Evolutionary conservation across 2,797 vertebrate species (phyloP), one percentile per base, ranked within the genome.

Genomic region (Coilia nasus): DNA sequence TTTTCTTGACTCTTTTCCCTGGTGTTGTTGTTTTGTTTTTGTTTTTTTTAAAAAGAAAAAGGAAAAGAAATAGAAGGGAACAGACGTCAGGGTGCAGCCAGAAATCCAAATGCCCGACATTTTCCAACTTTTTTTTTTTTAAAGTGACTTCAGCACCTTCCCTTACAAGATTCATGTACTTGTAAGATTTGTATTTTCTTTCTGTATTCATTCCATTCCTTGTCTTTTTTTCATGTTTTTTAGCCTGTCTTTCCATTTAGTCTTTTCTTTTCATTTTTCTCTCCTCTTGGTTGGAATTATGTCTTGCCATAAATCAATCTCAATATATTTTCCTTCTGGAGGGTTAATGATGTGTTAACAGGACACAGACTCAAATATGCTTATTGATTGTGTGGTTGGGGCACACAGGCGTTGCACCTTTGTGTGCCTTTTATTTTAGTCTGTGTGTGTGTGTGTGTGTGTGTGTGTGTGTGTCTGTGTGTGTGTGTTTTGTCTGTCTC

Each of bases 11-110:
- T 75, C 67, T 75, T 31, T 75, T 75, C 67, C 67, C 6, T 15
- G 6, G 14, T 75, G 12, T 75, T 75, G 15, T 93, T 92, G 14
- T 75, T 2, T 75, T 75, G 15, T 93, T 92, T 85, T 88, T 89
- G 92, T 86, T 54, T 14, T 54, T 2, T 3, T 3, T 84, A 93
- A 94, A 91, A 93, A 90, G 23, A 64, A 64, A 75, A 60, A 75
- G 9, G 50, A 94, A 91, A 93, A 90, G 28, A 75, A 75, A 75
- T 14, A 75, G 67, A 75, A 4, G 25, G 86, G 85, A 84, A 87
- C 82, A 88, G 62, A 81, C 91, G 86, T 83, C 67, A 28, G 10
- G 85, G 78, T 41, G 46, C 81, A 82, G 86, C 46, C 15, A 44
- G 31, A 71, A 35, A 17, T 71, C 28, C 28, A 71, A 14, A 35